Base-by-base conservation (phyloP, 2,113 vertebrate species). In the Esox niger region DNA sequence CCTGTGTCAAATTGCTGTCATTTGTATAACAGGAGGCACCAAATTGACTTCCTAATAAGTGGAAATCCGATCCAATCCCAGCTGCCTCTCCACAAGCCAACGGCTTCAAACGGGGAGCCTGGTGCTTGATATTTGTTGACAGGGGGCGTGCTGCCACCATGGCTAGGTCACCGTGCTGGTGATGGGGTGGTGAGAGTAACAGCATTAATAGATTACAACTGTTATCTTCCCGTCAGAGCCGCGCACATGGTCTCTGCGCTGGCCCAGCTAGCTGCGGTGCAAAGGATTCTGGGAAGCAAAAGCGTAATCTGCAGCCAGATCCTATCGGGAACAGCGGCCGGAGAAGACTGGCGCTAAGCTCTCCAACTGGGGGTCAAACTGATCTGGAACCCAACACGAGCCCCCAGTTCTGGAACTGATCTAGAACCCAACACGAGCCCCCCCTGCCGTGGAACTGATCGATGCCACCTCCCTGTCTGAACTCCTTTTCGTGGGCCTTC, bases 321-420 rank as follows among this genome's bases (percentile, higher is more conserved):
- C 6, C 13, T 31, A 32, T 21, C 15, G 1, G 49, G 64, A n/a
- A 32, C 13, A 21, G 47, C 64, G 49, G 46, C 17, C 35, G 35
- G 11, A 2, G 2, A 38, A 43, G 21, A 26, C 23, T 20, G 56
- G 60, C 38, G 69, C 61, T 79, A 67, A 79, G 73, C 63, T 68
- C 20, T 57, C 20, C 27, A 62, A 65, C 73, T 63, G 68, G 33
- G 68, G 63, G 69, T 77, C 79, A 77, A 66, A 52, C 47, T 52
- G 47, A 17, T 52, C 47, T 52, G 47, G 47, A 52, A 21, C 20
- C 47, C 17, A 17, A 52, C 47, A 49, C 11, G 35, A 38, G 35
- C 35, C 11, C 11, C n/a, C n/a, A n/a, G n/a, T n/a, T n/a, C n/a
- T n/a, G n/a, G n/a, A 66, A 52, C 47, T 52, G 47, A 17, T 52